phyloP scores from a whole-genome alignment of 2,888 invertebrate genomes.

The Cephus pygmeus region DNA sequence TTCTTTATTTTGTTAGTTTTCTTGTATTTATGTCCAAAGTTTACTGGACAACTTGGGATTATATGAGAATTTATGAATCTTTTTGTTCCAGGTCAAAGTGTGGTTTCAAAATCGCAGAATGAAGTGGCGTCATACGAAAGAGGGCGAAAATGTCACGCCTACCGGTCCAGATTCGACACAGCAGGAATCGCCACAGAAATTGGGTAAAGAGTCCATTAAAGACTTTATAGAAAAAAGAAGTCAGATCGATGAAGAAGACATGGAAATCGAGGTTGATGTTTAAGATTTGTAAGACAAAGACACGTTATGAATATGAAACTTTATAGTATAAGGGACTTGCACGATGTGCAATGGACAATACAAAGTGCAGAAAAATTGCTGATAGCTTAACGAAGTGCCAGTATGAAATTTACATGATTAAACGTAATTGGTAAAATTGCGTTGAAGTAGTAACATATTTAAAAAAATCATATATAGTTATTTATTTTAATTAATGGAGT shows the following conservation, averaged over 20 bases:
- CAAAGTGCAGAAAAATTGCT: background rate
- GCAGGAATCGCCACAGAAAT: slow-evolving; percentile 32
- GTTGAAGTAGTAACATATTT: background rate
- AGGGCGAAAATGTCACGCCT: slow-evolving; percentile 62
- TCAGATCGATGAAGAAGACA: slow-evolving; percentile 33
- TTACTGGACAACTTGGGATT: background rate
- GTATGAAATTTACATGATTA: background rate
- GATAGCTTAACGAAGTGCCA: background rate
- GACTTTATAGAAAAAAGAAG: slow-evolving; percentile 21
- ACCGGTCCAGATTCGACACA: slow-evolving; percentile 41
- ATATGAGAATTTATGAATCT: background rate
- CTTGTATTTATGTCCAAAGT: background rate
- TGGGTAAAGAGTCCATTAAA: slow-evolving; percentile 19
- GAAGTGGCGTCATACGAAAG: slow-evolving; percentile 88
- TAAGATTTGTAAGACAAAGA: slow-evolving; percentile 20
- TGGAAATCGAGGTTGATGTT: slow-evolving; percentile 53
- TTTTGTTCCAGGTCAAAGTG: slow-evolving; percentile 79
- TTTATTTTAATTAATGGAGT: background rate
- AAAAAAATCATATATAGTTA: background rate
- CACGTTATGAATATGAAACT: background rate
- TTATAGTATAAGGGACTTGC: background rate
- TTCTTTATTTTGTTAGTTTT: slow-evolving; percentile 16
- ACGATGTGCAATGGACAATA: background rate
- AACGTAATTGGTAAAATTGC: background rate
- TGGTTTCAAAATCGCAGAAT: slow-evolving; percentile 94